Evolutionary conservation across 2,888 invertebrate genomes (phyloP).

Genomic region (Sinelater perroti): DNA sequence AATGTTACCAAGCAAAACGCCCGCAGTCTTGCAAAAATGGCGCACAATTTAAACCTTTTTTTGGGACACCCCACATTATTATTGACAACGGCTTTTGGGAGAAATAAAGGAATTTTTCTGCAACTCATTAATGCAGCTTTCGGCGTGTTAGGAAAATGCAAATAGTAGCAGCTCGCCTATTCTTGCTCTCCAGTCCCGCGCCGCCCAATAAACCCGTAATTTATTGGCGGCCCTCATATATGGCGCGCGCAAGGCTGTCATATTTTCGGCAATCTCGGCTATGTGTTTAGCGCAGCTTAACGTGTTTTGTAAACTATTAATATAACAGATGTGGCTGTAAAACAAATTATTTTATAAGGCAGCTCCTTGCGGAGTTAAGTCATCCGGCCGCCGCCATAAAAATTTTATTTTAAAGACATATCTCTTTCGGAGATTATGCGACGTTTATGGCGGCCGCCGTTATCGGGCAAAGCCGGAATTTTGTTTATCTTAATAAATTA

Average conservation of each 20-base stretch:
- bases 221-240: constrained; percentile 21
- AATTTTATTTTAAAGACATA: constrained; percentile 33
- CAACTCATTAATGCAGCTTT: too few relatives aligned
- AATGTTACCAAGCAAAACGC: too few relatives aligned
- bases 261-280: constrained; percentile 32
- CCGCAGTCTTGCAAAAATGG: too few relatives aligned
- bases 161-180: too few relatives aligned
- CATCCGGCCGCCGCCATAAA: constrained; percentile 32
- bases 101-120: too few relatives aligned
- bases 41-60: too few relatives aligned
- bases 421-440: constrained; percentile 27
- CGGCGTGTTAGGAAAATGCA: too few relatives aligned
- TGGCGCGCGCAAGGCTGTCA: constrained; percentile 28
- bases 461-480: constrained; percentile 18
- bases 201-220: constrained; percentile 27
- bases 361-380: constrained; percentile 34
- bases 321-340: constrained; percentile 32
- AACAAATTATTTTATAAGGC: constrained; percentile 35
- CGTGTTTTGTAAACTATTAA: constrained; percentile 36
- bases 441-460: constrained; percentile 16
- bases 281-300: constrained; percentile 27
- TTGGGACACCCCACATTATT: too few relatives aligned
- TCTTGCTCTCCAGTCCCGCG: too few relatives aligned
- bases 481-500: constrained; percentile 22
- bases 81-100: too few relatives aligned